A percentile compares a stretch with the other conserved stretches of the same genome.
phyloP scores from a whole-genome alignment of 2,797 vertebrate species.

The Acanthornis magna region DNA sequence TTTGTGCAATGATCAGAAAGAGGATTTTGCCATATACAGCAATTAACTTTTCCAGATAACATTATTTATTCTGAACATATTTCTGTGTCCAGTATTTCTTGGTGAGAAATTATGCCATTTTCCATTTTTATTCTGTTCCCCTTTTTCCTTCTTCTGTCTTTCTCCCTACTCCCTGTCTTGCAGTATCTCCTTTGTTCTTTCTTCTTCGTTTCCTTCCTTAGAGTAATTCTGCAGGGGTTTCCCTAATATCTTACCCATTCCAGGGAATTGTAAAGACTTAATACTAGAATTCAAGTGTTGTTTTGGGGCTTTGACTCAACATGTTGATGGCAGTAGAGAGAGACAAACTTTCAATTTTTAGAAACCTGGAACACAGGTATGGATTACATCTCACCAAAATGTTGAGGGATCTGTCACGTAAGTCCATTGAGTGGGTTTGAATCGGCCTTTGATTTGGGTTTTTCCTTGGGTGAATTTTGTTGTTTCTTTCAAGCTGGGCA shows the following conservation, averaged over 20 bases:
- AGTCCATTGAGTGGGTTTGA: background rate
- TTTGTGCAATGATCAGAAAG: background rate
- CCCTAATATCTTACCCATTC: background rate
- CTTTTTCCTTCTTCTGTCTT: background rate
- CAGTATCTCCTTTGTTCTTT: background rate
- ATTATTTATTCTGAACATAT: background rate
- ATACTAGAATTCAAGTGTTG: background rate
- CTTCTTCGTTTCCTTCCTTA: background rate
- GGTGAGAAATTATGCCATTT: background rate
- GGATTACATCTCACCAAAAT: background rate
- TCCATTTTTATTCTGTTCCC: background rate
- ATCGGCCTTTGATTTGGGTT: background rate
- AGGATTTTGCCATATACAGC: background rate
- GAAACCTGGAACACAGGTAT: background rate
- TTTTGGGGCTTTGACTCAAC: background rate
- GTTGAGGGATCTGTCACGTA: accelerated
- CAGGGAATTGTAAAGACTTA: background rate
- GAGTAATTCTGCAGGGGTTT: background rate
- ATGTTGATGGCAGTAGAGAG: background rate
- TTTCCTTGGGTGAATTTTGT: background rate
- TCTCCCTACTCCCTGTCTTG: background rate
- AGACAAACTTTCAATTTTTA: background rate
- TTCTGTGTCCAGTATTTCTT: background rate
- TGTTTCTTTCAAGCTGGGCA: background rate
- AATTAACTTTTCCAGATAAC: background rate